Percentiles rank a stretch among this genome's conserved stretches.
Conservation (phyloP, 1,140 invertebrate genomes). For the Cydia amplana region DNA sequence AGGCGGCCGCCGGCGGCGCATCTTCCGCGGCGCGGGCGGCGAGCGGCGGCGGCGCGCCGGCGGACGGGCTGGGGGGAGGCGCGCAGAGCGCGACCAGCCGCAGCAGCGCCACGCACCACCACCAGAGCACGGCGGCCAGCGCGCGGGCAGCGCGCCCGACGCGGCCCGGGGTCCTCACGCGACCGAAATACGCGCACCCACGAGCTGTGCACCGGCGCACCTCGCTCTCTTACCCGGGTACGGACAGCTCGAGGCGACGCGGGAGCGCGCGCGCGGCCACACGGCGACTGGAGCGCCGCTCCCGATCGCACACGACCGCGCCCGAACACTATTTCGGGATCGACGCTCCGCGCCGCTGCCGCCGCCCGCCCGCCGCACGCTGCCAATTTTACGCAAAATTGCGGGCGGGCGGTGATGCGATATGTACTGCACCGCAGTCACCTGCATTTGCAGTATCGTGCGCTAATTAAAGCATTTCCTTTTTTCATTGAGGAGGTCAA, state of each 20-base stretch:
- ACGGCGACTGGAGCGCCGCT: constrained; percentile 71
- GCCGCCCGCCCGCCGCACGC: constrained; percentile 71
- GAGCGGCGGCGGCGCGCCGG: constrained; percentile 53
- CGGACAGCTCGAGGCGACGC: constrained; percentile 62
- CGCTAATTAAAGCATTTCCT: constrained; percentile 37
- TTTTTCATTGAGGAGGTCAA: constrained; percentile 58
- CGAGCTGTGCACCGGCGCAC: constrained; percentile 56
- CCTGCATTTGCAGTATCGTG: constrained; percentile 49
- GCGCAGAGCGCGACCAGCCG: constrained; percentile 75
- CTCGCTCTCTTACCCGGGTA: constrained; percentile 56
- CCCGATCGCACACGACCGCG: constrained; percentile 67
- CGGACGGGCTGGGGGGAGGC: constrained; percentile 69
- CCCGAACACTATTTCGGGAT: constrained; percentile 78
- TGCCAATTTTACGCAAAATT: constrained; percentile 79
- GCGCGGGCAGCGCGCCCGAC: constrained; percentile 74
- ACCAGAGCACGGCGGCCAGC: constrained; percentile 77
- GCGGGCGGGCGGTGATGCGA: constrained; percentile 79
- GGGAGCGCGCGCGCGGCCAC: constrained; percentile 73
- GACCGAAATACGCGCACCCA: constrained; percentile 74
- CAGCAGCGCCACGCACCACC: constrained; percentile 78
- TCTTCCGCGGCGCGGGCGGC: constrained; percentile 67
- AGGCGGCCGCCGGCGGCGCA: constrained; percentile 66
- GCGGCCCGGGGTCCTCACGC: constrained; percentile 71
- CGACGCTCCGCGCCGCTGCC: constrained; percentile 70
- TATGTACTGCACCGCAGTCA: constrained; percentile 65